Evolutionary conservation across 2,113 vertebrate genomes (phyloP).

Genomic region (Cinclus mexicanus): DNA sequence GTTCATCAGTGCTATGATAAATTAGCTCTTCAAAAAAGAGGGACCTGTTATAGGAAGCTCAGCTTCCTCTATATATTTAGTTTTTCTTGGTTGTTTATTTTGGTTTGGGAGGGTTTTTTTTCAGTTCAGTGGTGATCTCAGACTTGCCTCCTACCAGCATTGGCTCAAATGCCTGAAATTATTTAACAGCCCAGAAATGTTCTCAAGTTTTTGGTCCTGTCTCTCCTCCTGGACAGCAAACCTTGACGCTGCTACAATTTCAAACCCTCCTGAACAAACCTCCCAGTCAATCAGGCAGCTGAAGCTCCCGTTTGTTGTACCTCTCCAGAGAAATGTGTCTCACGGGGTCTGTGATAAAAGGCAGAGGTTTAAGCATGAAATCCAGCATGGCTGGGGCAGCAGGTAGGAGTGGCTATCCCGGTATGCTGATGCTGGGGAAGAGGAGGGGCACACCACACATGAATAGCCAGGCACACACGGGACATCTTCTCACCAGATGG

Average conservation of each 20-base stretch:
- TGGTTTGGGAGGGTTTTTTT: neutral
- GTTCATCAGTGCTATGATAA: neutral
- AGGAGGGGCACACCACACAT: neutral
- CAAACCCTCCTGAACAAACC: neutral
- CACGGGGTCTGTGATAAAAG: neutral
- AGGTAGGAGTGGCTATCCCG: neutral
- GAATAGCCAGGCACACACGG: neutral
- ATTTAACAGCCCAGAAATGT: neutral
- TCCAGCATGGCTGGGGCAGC: neutral
- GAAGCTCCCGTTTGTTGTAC: neutral
- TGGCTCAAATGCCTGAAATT: neutral
- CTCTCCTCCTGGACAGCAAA: neutral
- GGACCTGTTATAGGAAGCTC: neutral
- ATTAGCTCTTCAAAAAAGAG: neutral
- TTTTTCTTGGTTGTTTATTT: neutral
- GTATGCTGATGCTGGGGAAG: neutral
- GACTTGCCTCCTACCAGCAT: neutral
- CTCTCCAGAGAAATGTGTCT: neutral
- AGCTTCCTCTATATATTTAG: neutral
- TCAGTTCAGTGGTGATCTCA: neutral
- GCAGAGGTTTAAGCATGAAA: neutral
- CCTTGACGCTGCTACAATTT: neutral
- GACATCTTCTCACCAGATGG: conserved; percentile 49
- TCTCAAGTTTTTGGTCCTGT: neutral
- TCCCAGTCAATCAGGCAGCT: neutral